Evolutionary conservation across 1,140 invertebrate genomes (phyloP).

Genomic region (Teleopsis dalmanni): DNA sequence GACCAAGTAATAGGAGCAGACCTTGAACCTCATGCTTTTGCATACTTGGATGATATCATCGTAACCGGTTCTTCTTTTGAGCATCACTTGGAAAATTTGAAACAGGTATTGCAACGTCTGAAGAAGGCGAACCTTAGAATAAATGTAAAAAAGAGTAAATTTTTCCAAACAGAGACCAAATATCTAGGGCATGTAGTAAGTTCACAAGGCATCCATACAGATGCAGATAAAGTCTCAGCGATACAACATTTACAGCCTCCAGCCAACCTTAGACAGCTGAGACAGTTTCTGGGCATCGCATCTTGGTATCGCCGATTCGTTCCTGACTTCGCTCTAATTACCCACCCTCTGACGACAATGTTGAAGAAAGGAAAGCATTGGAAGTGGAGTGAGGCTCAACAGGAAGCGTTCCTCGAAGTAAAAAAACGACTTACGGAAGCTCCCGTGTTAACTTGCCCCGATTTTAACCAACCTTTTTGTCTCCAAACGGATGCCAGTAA

Average conservation of each 20-base stretch:
- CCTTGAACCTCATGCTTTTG: no score
- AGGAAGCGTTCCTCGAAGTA: no score
- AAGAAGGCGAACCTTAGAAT: conserved; percentile 4
- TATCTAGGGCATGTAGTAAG: conserved; percentile 42
- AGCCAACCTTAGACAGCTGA: conserved; percentile 28
- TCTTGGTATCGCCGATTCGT: conserved; percentile 40
- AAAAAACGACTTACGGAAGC: no score
- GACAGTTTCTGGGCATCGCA: conserved; percentile 44
- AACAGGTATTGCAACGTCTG: conserved; percentile 2
- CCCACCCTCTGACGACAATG: conserved; percentile 21
- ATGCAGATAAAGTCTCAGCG: conserved; percentile 36
- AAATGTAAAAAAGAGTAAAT: conserved; percentile 7
- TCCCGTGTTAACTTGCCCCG: no score
- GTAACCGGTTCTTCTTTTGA: not conserved
- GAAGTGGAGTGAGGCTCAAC: no score
- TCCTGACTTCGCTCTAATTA: conserved; percentile 25
- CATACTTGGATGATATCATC: conserved; percentile 8
- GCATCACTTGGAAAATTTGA: conserved; percentile 5
- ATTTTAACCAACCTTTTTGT: no score
- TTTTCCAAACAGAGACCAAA: conserved; percentile 3
- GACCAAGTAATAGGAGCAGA: no score
- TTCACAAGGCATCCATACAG: conserved; percentile 27
- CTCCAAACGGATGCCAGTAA: no score
- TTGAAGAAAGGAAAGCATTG: no score
- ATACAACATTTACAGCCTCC: no score